Conservation (phyloP, 2,113 vertebrate genomes). For the Thinocorus orbignyianus region DNA sequence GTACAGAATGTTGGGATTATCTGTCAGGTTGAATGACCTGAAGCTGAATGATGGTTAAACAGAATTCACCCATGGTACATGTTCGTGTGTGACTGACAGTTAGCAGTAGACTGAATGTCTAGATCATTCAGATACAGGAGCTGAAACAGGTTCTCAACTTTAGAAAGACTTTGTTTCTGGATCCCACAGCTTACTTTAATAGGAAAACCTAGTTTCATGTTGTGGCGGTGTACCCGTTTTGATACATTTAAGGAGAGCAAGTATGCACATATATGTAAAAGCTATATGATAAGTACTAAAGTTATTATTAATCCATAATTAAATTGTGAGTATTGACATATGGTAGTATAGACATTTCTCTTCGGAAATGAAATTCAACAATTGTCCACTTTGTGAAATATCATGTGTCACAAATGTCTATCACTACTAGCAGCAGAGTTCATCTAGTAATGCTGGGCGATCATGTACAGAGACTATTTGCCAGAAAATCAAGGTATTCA, state of each 20-base stretch:
- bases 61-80: background rate
- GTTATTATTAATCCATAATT: background rate
- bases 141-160: background rate
- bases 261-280: background rate
- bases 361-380: conserved; percentile 48
- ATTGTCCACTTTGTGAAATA: conserved; percentile 34
- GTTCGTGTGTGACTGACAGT: background rate
- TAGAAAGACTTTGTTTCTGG: background rate
- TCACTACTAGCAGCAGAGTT: background rate
- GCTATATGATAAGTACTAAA: background rate
- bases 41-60: background rate
- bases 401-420: conserved; percentile 4
- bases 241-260: background rate
- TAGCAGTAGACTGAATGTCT: background rate
- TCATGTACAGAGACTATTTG: background rate
- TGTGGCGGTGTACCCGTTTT: background rate
- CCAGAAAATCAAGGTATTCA: conserved; percentile 36
- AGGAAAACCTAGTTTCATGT: background rate
- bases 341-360: conserved; percentile 2
- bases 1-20: background rate
- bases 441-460: background rate
- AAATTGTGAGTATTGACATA: background rate
- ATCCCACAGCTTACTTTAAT: background rate
- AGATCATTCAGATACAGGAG: background rate
- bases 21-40: background rate